Conservation (phyloP, 2,888 invertebrate species). For the Drosophila mimetica region DNA sequence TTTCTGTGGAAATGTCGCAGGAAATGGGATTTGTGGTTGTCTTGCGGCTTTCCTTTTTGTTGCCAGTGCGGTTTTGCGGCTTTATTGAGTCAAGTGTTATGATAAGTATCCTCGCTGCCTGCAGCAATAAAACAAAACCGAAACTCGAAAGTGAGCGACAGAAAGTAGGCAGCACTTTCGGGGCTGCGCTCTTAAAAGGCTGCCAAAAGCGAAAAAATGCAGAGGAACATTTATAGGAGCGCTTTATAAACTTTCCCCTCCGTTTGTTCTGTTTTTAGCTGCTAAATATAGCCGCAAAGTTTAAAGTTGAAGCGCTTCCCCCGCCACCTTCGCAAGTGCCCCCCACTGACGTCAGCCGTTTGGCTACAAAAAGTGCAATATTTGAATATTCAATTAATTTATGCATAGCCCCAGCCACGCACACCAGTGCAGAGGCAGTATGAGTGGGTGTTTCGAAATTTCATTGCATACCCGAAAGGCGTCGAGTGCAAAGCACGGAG, state of each 20-base stretch:
- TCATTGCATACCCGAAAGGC: slow-evolving; percentile 56
- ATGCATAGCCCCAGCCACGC: slow-evolving; percentile 38
- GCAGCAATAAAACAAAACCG: slow-evolving; percentile 38
- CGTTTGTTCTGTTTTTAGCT: slow-evolving; percentile 28
- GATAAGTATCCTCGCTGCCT: slow-evolving; percentile 22
- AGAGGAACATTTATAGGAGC: slow-evolving; percentile 12
- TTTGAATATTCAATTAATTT: slow-evolving; percentile 67
- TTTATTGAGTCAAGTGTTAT: slow-evolving; percentile 15
- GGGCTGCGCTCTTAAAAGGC: background rate
- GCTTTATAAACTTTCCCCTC: slow-evolving; percentile 13
- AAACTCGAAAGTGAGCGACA: slow-evolving; percentile 30
- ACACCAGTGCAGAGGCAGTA: background rate
- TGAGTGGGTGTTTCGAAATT: slow-evolving; percentile 41
- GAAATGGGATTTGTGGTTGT: slow-evolving; percentile 28
- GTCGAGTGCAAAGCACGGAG: slow-evolving; percentile 19
- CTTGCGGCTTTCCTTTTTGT: slow-evolving; percentile 13
- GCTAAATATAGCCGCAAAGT: slow-evolving; percentile 62
- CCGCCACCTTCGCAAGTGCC: background rate
- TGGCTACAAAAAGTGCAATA: slow-evolving; percentile 49
- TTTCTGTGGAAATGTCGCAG: slow-evolving; percentile 42
- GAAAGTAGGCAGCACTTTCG: slow-evolving; percentile 60
- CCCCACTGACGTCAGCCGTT: slow-evolving; percentile 57
- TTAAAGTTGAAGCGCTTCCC: slow-evolving; percentile 58
- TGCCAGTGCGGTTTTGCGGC: slow-evolving; percentile 18
- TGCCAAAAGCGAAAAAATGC: slow-evolving; percentile 32